phyloP scores from a whole-genome alignment of 2,888 invertebrate genomes.

The Amiota minor region DNA sequence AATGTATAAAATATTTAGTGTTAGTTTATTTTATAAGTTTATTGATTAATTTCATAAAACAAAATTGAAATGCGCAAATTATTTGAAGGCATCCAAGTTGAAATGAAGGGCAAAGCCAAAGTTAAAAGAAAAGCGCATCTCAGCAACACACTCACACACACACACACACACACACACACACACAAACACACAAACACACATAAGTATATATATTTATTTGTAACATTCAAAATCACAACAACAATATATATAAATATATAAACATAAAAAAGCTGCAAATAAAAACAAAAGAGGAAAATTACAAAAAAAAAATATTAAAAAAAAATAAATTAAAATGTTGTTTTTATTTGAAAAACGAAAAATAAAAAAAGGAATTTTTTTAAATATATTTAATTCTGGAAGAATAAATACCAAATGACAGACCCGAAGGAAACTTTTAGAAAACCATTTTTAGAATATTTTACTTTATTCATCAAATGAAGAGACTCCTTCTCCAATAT shows the following conservation, averaged over 20 bases:
- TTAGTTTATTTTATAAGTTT: slow-evolving; percentile 70
- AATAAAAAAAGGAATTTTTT: too few species aligned
- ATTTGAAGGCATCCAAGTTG: background rate
- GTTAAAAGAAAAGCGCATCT: background rate
- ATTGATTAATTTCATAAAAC: slow-evolving; percentile 43
- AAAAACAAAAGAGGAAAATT: slow-evolving; percentile 41
- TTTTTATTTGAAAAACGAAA: too few species aligned
- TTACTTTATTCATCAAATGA: too few species aligned
- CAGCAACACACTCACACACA: slow-evolving; percentile 32
- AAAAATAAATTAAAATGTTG: too few species aligned
- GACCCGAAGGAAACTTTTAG: too few species aligned
- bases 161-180: slow-evolving; percentile 28
- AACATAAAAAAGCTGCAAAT: background rate
- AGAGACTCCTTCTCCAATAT: too few species aligned
- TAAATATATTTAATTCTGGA: too few species aligned
- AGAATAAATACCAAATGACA: too few species aligned
- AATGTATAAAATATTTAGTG: slow-evolving; percentile 66
- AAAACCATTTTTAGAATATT: too few species aligned
- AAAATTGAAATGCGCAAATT: slow-evolving; percentile 18
- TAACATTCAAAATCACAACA: too few species aligned
- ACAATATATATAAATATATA: too few species aligned
- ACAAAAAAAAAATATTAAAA: slow-evolving; percentile 58
- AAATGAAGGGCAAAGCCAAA: background rate
- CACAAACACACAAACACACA: slow-evolving; percentile 34
- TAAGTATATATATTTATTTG: background rate